Evolutionary conservation across 92 coral and sea anemone genomes (phyloP), one percentile per base, ranked within the genome.

Genomic region (Chrysogorgia sp.): DNA sequence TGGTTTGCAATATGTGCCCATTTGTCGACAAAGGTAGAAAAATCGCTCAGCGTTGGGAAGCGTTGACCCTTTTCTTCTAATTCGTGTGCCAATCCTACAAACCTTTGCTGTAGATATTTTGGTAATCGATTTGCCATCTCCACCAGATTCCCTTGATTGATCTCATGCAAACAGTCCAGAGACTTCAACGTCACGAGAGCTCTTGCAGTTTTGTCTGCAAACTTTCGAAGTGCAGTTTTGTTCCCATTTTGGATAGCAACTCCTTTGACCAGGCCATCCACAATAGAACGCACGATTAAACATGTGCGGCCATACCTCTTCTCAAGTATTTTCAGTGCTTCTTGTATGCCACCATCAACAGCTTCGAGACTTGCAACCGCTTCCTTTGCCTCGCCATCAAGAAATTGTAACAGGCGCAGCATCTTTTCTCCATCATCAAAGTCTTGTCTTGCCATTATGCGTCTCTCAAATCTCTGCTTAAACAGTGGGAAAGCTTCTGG

Each of bases 91-190:
- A 75, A 40, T 2, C 63, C 40, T 19, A 84, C 84, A 40, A 84
- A 79, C 76, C 64, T 84, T 58, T 84, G 34, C 56, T 84, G 71
- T 49, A 84, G 65, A 66, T 64, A 75, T 50, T 49, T 84, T 34
- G 84, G 85, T 55, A 79, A 64, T 25, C 88, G 84, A 41, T 67
- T 49, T 53, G 89, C 35, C 89, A 80, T 85, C 10, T 62, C 81
- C 34, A 63, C 89, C 67, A 85, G 53, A 26, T 80, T 71, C 7
- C 89, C 85, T 74, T 80, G 89, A 10, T 85, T 85, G 68, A 80
- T 35, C 33, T 80, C 77, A 8, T 79, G 40, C 67, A 63, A 33
- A 45, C 82, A 85, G 71, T 70, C 50, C 81, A 71, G 22, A 21
- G 63, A 70, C 40, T 21, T 80, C 14, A 85, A 41, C 0, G 85